Evolutionary conservation across 2,888 invertebrate genomes (phyloP), one percentile per base, ranked within the genome.

Genomic region (Xestoiulus laeticollis): DNA sequence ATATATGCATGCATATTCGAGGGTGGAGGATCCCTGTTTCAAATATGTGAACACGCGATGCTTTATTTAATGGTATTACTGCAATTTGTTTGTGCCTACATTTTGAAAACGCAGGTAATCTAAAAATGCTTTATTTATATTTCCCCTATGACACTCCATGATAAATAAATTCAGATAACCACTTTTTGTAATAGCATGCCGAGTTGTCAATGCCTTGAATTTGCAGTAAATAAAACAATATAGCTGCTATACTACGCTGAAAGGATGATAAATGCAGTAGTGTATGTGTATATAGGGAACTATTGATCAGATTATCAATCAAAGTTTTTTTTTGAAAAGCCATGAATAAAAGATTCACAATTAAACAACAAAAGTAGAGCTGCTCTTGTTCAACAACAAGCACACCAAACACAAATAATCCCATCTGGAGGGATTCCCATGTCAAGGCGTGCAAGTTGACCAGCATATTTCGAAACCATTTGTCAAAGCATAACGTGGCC

Each of bases 301-400:
- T 78, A 78, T 78, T 78, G 78, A 78, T 78, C 78, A 78, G 78
- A 78, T 78, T 30, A 78, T 78, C 78, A 78, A 78, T 78, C 78
- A 78, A 78, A 30, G 78, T 32, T 78, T 16, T 30, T 10, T 78
- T 32, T 26, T 12, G 78, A 12, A 30, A 78, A 78, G 78, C 78
- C 12, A 78, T 78, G 78, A 78, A 78, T 78, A 78, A 78, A 78
- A 78, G 26, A 78, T 78, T 30, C 30, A 12, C 78, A 30, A 32
- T 78, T 78, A 78, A 78, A 78, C 78, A 78, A 78, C 78, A 30
- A 78, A 78, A 78, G 78, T 78, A 32, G 2, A 32, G 2, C 30
- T 78, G 12, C 30, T 26, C 30, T 78, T 26, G 26, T 10, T 3
- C 78, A 78, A 30, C 30, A 78, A 78, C 78, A 30, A 30, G n/a